Percentiles rank a stretch among this genome's conserved stretches.
phyloP scores from a whole-genome alignment of 1,140 invertebrate species.

The Eciton burchellii region DNA sequence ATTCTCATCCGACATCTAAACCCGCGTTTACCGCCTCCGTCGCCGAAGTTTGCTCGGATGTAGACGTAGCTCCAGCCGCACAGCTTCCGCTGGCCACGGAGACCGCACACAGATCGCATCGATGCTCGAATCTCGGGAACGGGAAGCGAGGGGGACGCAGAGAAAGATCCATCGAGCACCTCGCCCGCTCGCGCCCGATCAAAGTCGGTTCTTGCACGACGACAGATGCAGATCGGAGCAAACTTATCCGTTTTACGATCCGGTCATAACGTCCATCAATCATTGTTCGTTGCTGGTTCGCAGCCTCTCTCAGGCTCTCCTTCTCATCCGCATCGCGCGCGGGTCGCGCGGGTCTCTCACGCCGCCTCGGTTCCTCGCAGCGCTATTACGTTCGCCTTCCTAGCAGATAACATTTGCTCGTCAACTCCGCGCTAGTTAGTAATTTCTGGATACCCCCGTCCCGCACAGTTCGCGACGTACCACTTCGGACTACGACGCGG shows the following conservation, averaged over 20 bases:
- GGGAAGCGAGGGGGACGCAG: too few relatives aligned
- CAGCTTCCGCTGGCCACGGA: background rate
- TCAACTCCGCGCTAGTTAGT: constrained; percentile 54
- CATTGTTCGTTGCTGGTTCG: background rate
- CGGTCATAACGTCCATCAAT: too few relatives aligned
- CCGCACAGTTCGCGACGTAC: constrained; percentile 55
- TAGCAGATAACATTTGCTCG: constrained; percentile 57
- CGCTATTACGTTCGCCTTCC: constrained; percentile 42
- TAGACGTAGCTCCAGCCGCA: background rate
- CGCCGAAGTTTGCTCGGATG: constrained; percentile 4
- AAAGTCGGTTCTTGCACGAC: background rate
- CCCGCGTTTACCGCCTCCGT: background rate
- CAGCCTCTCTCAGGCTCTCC: too few relatives aligned
- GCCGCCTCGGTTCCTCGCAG: background rate
- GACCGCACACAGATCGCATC: background rate
- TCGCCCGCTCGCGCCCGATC: background rate
- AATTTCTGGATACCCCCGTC: constrained; percentile 49
- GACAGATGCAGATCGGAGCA: background rate
- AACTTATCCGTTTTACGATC: background rate
- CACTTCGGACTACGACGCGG: constrained; percentile 35
- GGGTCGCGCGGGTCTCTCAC: constrained; percentile 32
- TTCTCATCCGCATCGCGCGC: constrained; percentile 12
- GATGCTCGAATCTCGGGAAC: constrained; percentile 8
- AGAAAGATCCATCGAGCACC: background rate
- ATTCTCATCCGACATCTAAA: constrained; percentile 24